Conservation (phyloP, 2,113 vertebrate species). For the Sisor rabdophorus region DNA sequence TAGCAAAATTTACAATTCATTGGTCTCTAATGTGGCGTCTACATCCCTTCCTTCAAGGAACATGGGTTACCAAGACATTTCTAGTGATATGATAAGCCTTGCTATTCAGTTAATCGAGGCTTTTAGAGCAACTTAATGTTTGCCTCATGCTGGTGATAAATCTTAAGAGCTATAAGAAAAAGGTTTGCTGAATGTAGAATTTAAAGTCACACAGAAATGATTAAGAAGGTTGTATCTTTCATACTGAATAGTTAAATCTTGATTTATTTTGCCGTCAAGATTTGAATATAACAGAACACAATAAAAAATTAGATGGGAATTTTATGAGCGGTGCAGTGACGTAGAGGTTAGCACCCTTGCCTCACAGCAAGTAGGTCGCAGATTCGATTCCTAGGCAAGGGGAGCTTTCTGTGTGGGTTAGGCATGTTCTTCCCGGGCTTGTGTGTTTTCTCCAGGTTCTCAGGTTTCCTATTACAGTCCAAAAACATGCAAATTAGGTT, state of each 20-base stretch:
- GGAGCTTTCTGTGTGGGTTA: too few relatives aligned
- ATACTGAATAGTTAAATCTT: neutral
- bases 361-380: too few relatives aligned
- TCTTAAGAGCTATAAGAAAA: constrained; percentile 1
- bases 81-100: neutral
- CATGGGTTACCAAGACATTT: neutral
- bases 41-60: too few relatives aligned
- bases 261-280: neutral
- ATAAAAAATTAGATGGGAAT: neutral
- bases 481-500: too few relatives aligned
- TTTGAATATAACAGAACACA: neutral
- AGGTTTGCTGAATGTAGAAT: neutral
- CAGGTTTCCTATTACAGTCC: too few relatives aligned
- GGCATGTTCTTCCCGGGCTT: too few relatives aligned
- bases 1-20: too few relatives aligned
- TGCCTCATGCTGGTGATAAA: neutral
- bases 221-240: neutral
- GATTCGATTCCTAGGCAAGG: too few relatives aligned
- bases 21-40: too few relatives aligned
- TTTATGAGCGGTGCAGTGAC: too few relatives aligned
- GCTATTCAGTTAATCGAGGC: constrained; percentile 4
- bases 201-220: neutral
- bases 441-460: too few relatives aligned
- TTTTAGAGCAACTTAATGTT: constrained; percentile 9
- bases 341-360: too few relatives aligned